phyloP scores from a whole-genome alignment of 1,140 invertebrate species.

The Trachelipus rathkii region DNA sequence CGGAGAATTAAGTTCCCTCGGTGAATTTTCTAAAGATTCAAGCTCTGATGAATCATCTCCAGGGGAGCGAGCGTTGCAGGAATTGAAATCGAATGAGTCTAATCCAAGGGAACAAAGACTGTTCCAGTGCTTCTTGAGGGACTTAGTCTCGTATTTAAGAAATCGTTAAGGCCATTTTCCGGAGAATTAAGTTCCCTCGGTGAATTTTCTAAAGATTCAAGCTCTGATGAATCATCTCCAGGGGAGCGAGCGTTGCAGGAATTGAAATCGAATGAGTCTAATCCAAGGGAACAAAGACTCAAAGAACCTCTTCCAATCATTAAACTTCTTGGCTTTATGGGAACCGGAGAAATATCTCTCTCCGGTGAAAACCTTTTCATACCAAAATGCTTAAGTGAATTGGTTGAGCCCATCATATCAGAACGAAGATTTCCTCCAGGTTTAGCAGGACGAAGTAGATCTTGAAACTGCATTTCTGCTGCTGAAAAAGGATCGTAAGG shows the following conservation, averaged over 20 bases:
- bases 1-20: neutral
- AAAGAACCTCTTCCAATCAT: neutral
- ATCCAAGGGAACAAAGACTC: neutral
- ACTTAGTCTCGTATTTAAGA: neutral
- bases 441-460: slow-evolving; percentile 29
- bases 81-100: neutral
- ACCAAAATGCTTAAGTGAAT: neutral
- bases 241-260: neutral
- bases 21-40: neutral
- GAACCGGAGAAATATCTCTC: neutral
- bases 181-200: neutral
- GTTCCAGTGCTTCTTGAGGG: neutral
- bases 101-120: slow-evolving; percentile 2
- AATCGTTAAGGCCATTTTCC: neutral
- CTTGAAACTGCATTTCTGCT: slow-evolving; percentile 43
- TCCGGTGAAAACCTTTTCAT: neutral
- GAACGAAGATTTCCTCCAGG: neutral
- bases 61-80: neutral
- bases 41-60: neutral
- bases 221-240: neutral
- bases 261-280: neutral
- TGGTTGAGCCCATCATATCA: slow-evolving; percentile 5
- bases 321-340: neutral
- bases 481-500: slow-evolving; percentile 44
- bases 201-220: neutral